A percentile compares a stretch with the other conserved stretches of the same genome.
phyloP scores from a whole-genome alignment of 2,797 vertebrate genomes.

The Acrossocheilus wenchowensis region DNA sequence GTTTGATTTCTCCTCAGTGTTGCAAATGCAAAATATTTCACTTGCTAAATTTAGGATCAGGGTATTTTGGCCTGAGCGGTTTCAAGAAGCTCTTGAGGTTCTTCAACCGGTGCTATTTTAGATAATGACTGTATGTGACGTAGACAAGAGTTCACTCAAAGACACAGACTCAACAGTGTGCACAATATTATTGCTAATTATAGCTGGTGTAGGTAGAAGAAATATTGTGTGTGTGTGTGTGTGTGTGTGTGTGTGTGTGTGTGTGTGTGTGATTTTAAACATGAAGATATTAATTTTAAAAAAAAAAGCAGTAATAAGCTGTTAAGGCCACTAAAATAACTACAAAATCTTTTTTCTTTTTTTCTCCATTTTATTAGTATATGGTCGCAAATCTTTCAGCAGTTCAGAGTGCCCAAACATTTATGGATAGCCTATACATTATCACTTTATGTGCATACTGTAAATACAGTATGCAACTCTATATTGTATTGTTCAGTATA shows the following conservation, averaged over 20 bases:
- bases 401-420: background rate
- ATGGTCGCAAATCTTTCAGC: background rate
- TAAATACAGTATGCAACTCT: background rate
- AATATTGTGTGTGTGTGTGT: too few relatives aligned
- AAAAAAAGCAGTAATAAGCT: background rate
- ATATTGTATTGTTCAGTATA: background rate
- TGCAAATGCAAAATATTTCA: background rate
- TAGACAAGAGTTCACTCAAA: background rate
- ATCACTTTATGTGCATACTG: background rate
- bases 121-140: slow-evolving; percentile 17
- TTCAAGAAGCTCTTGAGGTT: slow-evolving; percentile 11
- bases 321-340: background rate
- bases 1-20: background rate
- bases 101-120: slow-evolving; percentile 7
- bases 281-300: too few relatives aligned
- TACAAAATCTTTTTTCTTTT: too few relatives aligned
- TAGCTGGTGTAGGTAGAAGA: too few relatives aligned
- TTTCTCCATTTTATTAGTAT: background rate
- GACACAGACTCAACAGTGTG: too few relatives aligned
- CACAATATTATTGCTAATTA: too few relatives aligned
- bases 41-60: background rate
- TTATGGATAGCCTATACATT: background rate
- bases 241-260: too few relatives aligned
- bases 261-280: too few relatives aligned
- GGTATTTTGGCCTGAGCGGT: background rate